Conservation (phyloP, 2,113 vertebrate genomes). For the Sceloporus tristichus region DNA sequence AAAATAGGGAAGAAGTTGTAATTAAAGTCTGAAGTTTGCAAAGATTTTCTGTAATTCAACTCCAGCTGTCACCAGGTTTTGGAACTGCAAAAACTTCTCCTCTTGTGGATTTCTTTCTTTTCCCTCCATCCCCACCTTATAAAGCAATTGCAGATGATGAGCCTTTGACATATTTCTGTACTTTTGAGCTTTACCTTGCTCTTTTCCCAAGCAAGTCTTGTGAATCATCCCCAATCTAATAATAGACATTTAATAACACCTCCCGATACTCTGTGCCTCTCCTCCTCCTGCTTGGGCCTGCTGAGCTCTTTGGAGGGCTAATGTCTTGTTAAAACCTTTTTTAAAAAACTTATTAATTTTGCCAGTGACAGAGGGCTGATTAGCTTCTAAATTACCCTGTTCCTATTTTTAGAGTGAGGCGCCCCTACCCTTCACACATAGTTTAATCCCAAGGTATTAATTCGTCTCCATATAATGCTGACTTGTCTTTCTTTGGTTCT, state of each 20-base stretch:
- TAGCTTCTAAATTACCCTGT: constrained; percentile 82
- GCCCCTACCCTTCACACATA: constrained; percentile 86
- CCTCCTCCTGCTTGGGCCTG: constrained; percentile 72
- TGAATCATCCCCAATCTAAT: constrained; percentile 79
- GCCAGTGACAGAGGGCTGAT: constrained; percentile 82
- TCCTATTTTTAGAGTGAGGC: constrained; percentile 82
- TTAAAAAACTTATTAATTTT: constrained; percentile 81
- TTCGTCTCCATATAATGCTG: constrained; percentile 82
- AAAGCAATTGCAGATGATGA: constrained; percentile 73
- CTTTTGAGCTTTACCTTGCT: constrained; percentile 75
- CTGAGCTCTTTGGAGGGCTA: constrained; percentile 76
- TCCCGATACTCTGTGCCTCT: constrained; percentile 71
- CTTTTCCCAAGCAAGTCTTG: constrained; percentile 68
- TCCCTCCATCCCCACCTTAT: constrained; percentile 46
- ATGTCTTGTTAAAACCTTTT: constrained; percentile 84
- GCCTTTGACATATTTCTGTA: constrained; percentile 66
- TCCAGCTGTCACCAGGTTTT: neutral
- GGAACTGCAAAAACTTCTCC: neutral
- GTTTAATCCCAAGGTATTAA: constrained; percentile 87
- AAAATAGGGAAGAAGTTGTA: neutral
- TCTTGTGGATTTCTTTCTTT: constrained; percentile 41
- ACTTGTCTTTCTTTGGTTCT: constrained; percentile 79
- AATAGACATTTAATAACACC: constrained; percentile 76
- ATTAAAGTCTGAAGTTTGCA: neutral
- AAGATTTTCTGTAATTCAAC: neutral